phyloP scores from a whole-genome alignment of 2,888 invertebrate genomes.

The Odontocerum albicorne region DNA sequence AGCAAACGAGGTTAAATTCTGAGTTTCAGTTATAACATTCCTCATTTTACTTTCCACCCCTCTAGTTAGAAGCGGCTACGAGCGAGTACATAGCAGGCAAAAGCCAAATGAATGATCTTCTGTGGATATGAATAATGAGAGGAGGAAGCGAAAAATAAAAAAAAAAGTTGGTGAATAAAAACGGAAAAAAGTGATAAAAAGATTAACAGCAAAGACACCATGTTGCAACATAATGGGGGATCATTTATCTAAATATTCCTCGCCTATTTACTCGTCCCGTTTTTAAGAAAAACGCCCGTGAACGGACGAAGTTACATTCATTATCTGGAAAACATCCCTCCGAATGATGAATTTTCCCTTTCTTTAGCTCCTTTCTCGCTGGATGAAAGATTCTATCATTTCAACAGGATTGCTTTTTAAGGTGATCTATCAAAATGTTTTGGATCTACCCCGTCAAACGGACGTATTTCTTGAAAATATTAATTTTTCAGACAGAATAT shows the following conservation, averaged over 20 bases:
- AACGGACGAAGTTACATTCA: slow-evolving; percentile 7
- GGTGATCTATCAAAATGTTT: no score
- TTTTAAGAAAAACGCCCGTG: slow-evolving; percentile 8
- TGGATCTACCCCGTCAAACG: neutral
- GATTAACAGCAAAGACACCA: slow-evolving; percentile 36
- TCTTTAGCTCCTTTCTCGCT: slow-evolving; percentile 2
- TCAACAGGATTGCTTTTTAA: neutral
- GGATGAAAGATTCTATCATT: slow-evolving; percentile 1
- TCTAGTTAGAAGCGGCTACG: no score
- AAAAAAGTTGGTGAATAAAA: slow-evolving; percentile 27
- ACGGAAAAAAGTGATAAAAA: slow-evolving; percentile 34
- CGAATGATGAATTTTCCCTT: slow-evolving; percentile 9
- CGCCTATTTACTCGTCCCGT: slow-evolving; percentile 30
- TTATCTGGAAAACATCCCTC: slow-evolving; percentile 15
- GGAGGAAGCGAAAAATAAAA: slow-evolving; percentile 19
- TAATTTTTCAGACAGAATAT: no score
- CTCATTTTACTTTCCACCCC: no score
- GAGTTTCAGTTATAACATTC: no score
- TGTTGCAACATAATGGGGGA: slow-evolving; percentile 31
- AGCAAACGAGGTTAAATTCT: no score
- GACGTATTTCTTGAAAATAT: no score
- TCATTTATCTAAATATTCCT: slow-evolving; percentile 37
- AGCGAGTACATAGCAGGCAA: no score
- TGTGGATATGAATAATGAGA: slow-evolving; percentile 35
- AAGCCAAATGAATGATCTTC: slow-evolving; percentile 35